Conservation (phyloP, 2,888 invertebrate species). For the Tetranychus truncatus region DNA sequence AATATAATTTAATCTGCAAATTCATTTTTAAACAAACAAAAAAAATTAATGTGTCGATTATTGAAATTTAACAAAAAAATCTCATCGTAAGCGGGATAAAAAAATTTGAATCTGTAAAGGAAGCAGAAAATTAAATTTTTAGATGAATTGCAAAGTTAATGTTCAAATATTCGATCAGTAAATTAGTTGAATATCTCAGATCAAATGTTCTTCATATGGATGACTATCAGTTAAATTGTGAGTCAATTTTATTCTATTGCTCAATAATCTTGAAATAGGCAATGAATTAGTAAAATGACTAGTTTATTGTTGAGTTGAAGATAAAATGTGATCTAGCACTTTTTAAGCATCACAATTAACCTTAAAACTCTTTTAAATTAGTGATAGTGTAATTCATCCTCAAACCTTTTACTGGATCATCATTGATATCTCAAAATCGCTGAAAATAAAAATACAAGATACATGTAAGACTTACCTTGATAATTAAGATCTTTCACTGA, state of each 20-base stretch:
- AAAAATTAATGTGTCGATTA: too few relatives aligned
- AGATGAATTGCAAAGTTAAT: too few relatives aligned
- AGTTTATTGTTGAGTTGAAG: not conserved
- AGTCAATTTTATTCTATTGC: not conserved
- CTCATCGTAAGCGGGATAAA: too few relatives aligned
- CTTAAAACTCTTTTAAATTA: not conserved
- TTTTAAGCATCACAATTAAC: not conserved
- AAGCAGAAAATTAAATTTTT: too few relatives aligned
- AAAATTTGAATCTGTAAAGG: too few relatives aligned
- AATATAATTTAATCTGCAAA: too few relatives aligned
- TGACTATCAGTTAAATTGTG: not conserved
- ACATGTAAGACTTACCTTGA: not conserved
- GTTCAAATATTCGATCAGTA: too few relatives aligned
- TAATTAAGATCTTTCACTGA: not conserved
- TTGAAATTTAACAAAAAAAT: too few relatives aligned
- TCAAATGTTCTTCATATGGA: not conserved
- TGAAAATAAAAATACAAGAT: not conserved
- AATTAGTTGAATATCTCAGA: not conserved
- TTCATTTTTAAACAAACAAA: too few relatives aligned
- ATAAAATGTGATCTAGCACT: not conserved
- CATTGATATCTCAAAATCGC: not conserved
- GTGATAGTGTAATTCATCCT: slow-evolving; percentile 1
- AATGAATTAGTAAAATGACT: not conserved
- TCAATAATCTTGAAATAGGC: too few relatives aligned
- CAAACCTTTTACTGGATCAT: slow-evolving; percentile 11